Conservation (phyloP, 2,888 invertebrate species). For the Scaptomyza polygonia region DNA sequence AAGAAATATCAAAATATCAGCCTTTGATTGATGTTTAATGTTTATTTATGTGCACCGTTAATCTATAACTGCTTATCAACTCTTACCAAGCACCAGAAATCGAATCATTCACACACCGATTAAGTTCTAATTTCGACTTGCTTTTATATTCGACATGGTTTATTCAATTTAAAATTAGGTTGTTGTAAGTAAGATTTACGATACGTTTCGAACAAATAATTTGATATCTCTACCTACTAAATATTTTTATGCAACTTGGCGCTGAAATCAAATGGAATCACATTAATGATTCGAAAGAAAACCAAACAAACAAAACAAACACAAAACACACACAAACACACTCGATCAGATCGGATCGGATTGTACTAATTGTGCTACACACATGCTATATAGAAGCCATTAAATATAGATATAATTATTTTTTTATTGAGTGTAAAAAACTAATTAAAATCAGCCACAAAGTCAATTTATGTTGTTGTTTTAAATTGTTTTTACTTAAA, state of each 20-base stretch:
- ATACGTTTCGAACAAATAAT: constrained; percentile 57
- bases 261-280: constrained; percentile 80
- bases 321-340: constrained; percentile 19
- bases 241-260: constrained; percentile 77
- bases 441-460: constrained; percentile 42
- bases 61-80: constrained; percentile 1
- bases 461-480: constrained; percentile 30
- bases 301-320: constrained; percentile 45
- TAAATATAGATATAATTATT: constrained; percentile 1
- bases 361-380: constrained; percentile 25
- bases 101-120: constrained; percentile 13
- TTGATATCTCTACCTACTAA: constrained; percentile 47
- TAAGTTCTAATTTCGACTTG: constrained; percentile 29
- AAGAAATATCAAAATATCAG: not conserved
- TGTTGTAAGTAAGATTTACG: constrained; percentile 47
- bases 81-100: constrained; percentile 8
- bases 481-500: constrained; percentile 39
- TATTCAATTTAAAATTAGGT: constrained; percentile 37
- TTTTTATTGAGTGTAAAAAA: constrained; percentile 52
- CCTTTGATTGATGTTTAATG: not conserved
- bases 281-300: constrained; percentile 44
- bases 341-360: constrained; percentile 28
- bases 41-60: not conserved
- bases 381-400: constrained; percentile 36
- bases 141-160: constrained; percentile 30